These are phyloP conservation scores for Oreochromis niloticus DNA, from an alignment of 2,113 vertebrate species.

Conservation along the genomic window DNA sequence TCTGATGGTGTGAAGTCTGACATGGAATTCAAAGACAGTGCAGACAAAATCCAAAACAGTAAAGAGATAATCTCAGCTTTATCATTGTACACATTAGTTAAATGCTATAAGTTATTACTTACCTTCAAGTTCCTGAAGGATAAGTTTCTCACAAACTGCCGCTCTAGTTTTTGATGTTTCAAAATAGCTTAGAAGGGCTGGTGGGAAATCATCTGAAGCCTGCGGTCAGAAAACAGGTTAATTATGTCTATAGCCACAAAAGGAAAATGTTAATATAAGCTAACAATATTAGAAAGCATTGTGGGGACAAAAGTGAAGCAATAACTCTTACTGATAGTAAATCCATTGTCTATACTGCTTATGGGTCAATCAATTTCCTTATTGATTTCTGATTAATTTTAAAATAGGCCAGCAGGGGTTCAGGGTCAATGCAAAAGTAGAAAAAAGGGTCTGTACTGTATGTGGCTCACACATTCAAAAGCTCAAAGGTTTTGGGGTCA, in stretches of 20 bases:
- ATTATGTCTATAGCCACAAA: background rate
- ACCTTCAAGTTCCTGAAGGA: constrained; percentile 76
- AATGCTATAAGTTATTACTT: background rate
- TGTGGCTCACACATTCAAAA: background rate
- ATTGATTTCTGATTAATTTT: background rate
- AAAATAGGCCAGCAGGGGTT: background rate
- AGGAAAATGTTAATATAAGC: background rate
- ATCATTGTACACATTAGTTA: background rate
- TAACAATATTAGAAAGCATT: background rate
- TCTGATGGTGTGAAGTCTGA: constrained; percentile 6
- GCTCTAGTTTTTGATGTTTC: constrained; percentile 72
- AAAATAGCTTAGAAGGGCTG: constrained; percentile 79
- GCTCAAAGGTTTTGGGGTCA: background rate
- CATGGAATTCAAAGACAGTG: background rate
- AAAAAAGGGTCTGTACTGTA: background rate
- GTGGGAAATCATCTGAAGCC: constrained; percentile 73
- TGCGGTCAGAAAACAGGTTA: constrained; percentile 18
- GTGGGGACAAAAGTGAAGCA: background rate
- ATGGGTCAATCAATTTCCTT: background rate
- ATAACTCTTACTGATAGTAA: background rate
- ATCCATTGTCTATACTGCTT: background rate
- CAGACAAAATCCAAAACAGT: background rate
- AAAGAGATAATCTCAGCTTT: background rate
- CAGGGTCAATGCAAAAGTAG: background rate
- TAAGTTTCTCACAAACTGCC: constrained; percentile 72